phyloP scores from a whole-genome alignment of 2,888 invertebrate genomes.

The Reticulitermes lucifugus region DNA sequence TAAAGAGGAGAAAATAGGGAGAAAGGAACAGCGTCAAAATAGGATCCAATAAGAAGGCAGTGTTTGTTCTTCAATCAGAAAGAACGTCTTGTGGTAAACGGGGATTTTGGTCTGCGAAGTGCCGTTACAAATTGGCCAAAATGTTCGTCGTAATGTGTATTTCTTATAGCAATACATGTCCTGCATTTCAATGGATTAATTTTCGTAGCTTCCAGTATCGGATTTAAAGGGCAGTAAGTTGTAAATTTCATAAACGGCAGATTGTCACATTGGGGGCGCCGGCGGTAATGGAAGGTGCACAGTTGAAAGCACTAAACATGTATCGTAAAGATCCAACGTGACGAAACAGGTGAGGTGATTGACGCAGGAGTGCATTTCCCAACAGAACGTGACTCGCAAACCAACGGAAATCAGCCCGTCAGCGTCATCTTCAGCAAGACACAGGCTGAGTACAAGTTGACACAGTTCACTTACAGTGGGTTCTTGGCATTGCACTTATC shows the following conservation, averaged over 20 bases:
- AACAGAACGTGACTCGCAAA: background rate
- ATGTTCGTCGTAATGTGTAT: too few relatives aligned
- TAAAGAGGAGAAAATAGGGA: too few relatives aligned
- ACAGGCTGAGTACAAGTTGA: too few relatives aligned
- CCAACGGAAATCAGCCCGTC: background rate
- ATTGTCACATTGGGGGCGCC: slow-evolving; percentile 17
- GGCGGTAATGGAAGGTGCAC: slow-evolving; percentile 21
- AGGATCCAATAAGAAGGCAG: too few relatives aligned
- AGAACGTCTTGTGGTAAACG: too few relatives aligned
- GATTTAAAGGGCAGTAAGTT: background rate
- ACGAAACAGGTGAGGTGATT: slow-evolving; percentile 10
- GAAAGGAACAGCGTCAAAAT: too few relatives aligned
- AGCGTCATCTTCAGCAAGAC: too few relatives aligned
- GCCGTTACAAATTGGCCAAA: too few relatives aligned
- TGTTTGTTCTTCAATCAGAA: too few relatives aligned
- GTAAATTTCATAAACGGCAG: slow-evolving; percentile 35
- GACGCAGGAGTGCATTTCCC: slow-evolving; percentile 1
- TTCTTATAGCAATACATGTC: background rate
- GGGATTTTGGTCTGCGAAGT: too few relatives aligned
- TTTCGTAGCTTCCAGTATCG: slow-evolving; percentile 1
- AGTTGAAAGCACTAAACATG: slow-evolving; percentile 8
- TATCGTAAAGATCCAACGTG: slow-evolving; percentile 22
- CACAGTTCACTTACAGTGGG: background rate
- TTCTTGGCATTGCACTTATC: too few relatives aligned
- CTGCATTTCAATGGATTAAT: slow-evolving; percentile 25